A percentile compares a stretch with the other conserved stretches of the same genome.
Evolutionary conservation across 2,113 vertebrate genomes (phyloP).

Genomic region (Sardina pilchardus): DNA sequence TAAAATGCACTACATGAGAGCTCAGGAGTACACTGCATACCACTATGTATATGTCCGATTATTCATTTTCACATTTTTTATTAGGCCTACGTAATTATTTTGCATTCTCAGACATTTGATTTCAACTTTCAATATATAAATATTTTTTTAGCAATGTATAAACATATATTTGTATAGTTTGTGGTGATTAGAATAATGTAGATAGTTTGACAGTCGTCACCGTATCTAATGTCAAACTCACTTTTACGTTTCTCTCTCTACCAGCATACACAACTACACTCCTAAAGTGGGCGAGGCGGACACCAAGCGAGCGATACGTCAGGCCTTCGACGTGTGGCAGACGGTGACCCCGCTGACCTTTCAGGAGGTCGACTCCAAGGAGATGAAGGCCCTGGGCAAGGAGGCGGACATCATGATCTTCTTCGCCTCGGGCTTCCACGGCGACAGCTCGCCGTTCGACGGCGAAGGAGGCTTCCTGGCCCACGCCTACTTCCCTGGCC

Average conservation of each 20-base stretch:
- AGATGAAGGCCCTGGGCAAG: slow-evolving; percentile 93
- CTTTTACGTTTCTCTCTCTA: slow-evolving; percentile 5
- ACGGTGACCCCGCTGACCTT: slow-evolving; percentile 93
- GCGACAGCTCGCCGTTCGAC: slow-evolving; percentile 96
- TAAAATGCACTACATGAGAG: neutral
- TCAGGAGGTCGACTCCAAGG: slow-evolving; percentile 94
- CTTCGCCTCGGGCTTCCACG: slow-evolving; percentile 98
- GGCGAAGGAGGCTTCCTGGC: slow-evolving; percentile 97
- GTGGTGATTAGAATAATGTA: neutral
- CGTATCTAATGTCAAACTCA: neutral
- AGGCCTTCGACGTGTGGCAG: slow-evolving; percentile 98
- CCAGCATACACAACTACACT: slow-evolving; percentile 96
- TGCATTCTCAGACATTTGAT: neutral
- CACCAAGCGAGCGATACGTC: slow-evolving; percentile 91
- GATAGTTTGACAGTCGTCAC: neutral
- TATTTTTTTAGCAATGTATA: neutral
- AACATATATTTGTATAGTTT: neutral
- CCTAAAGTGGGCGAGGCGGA: slow-evolving; percentile 96
- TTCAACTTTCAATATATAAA: neutral
- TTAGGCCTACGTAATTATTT: neutral
- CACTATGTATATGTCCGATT: neutral
- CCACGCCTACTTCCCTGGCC: slow-evolving; percentile 96
- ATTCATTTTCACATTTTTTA: too few species aligned
- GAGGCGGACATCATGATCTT: slow-evolving; percentile 99
- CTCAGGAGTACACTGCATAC: neutral